Base-by-base conservation (phyloP, 2,888 invertebrate genomes). In the Parnassius smintheus region DNA sequence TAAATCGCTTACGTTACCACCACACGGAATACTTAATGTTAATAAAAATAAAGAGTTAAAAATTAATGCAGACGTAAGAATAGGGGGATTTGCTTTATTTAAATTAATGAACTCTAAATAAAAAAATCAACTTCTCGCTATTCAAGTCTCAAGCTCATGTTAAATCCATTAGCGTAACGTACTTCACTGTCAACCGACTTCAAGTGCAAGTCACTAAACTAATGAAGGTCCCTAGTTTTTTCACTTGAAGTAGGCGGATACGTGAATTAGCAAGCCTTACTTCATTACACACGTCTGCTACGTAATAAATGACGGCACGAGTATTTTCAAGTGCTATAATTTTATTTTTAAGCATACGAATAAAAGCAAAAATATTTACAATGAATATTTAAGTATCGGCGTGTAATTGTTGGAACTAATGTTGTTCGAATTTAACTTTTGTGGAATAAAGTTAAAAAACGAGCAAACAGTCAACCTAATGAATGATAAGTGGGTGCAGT, bases 121-220 rank as follows among this genome's bases (percentile, higher is more conserved):
- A 51, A 52, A 52, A 35, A 41, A 13, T 7, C 12, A 50, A 55
- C 12, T 35, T 46, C 48, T 48, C 22, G 10, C 49, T 44, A 42
- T 57, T 35, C 18, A 44, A 59, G 54, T 60, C 58, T 51, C 58
- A 65, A 68, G 55, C 64, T 66, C 66, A 61, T 65, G 68, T 68
- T 66, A 75, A 72, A 72, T 74, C 76, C 80, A 82, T 83, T 84
- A 81, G 69, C 72, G 70, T 70, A 74, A 72, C 73, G 74, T 72
- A 71, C 65, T 69, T 72, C 66, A 69, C 64, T 66, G 64, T 62
- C 61, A 66, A 64, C 59, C 59, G 64, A 65, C 61, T 70, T 72
- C 68, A 74, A 72, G 73, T 82, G 86, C 88, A 86, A 88, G 88
- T 88, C 88, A 88, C 80, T 72, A 75, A 78, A 85, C 82, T 82